Evolutionary conservation across 2,113 vertebrate genomes (phyloP), one percentile per base, ranked within the genome.

Genomic region (Amphiprion ocellaris): DNA sequence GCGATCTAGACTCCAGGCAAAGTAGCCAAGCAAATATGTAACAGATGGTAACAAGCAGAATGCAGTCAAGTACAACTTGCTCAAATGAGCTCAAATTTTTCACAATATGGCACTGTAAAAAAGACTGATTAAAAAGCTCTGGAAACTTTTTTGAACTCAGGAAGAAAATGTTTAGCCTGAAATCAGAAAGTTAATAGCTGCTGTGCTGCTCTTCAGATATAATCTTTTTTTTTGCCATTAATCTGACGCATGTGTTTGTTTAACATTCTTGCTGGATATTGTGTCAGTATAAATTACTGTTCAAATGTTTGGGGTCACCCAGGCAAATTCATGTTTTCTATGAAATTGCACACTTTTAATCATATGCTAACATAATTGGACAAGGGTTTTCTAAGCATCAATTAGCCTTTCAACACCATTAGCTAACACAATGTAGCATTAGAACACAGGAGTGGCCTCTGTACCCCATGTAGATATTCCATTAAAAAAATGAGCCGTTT

Each of bases 41-140:
- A 80, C 91, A 89, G 84, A 89, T 91, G 91, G 86, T 60, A 81
- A 81, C 69, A 86, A 82, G 75, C 53, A 53, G 46, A 74, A 67
- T 41, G 72, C 86, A 84, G 69, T 87, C 69, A 70, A 89, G 86
- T 88, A 71, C 67, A 83, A 80, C 74, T 61, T 81, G 24, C 54
- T 67, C 65, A 85, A 81, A 82, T 77, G 61, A 88, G 64, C 49
- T 67, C 16, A 52, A 74, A 28, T 79, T 55, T 73, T 69, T 63
- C 55, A 63, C 76, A 85, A 84, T 82, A 87, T 88, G 84, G 79
- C 69, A 58, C n/a, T 10, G 64, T 70, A 10, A 41, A 62, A 46
- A 72, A 69, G 23, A 28, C 2, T 50, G 30, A 81, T 81, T 79
- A 68, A 73, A 71, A 84, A 68, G 44, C 65, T 73, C 69, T 11